Conservation (phyloP, 1,140 invertebrate genomes). For the Meloidogyne hapla region DNA sequence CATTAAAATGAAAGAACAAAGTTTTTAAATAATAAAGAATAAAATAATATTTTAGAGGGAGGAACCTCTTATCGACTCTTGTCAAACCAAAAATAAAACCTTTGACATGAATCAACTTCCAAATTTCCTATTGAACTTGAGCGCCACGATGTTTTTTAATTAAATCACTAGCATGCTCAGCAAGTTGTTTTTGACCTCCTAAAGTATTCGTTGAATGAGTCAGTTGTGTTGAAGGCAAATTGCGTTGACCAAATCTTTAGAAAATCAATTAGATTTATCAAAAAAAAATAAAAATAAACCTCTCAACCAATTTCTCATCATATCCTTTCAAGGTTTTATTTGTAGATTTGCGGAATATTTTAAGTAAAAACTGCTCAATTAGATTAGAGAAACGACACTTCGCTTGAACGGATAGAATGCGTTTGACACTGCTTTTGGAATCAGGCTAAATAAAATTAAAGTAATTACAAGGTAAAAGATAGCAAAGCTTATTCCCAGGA, state of each 20-base stretch:
- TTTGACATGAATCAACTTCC: too few relatives aligned
- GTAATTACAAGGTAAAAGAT: too few relatives aligned
- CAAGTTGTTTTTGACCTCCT: neutral
- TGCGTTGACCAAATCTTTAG: neutral
- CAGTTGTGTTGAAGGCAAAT: neutral
- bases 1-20: neutral
- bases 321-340: slow-evolving; percentile 41
- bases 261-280: neutral
- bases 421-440: slow-evolving; percentile 28
- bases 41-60: too few relatives aligned
- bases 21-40: too few relatives aligned
- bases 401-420: slow-evolving; percentile 34
- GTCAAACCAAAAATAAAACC: too few relatives aligned
- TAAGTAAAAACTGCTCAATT: slow-evolving; percentile 48
- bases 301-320: slow-evolving; percentile 47
- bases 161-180: neutral
- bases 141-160: neutral
- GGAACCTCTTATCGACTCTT: too few relatives aligned
- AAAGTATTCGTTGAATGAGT: neutral
- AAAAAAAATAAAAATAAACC: slow-evolving; percentile 21
- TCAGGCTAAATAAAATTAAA: slow-evolving; percentile 2
- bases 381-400: slow-evolving; percentile 29
- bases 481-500: too few relatives aligned
- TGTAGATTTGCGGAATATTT: slow-evolving; percentile 48
- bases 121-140: neutral